A percentile compares a stretch with the other conserved stretches of the same genome.
Conservation (phyloP, 1,140 invertebrate genomes). For the Drosophila neocordata region DNA sequence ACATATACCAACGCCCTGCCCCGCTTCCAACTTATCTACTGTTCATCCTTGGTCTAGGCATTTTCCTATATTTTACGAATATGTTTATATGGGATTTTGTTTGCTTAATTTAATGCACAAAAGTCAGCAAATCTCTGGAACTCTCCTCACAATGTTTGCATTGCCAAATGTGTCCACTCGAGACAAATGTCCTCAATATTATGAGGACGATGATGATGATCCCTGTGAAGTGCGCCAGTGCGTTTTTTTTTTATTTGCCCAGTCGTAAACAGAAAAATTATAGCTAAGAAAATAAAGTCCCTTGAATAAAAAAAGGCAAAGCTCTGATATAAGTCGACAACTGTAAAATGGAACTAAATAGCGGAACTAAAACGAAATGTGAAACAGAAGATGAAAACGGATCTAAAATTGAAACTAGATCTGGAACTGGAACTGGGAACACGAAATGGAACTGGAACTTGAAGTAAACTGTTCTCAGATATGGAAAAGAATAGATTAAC, state of each 20-base stretch:
- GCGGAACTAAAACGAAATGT: background rate
- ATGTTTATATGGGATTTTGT: slow-evolving; percentile 50
- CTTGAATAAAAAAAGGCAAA: background rate
- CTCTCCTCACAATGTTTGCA: slow-evolving; percentile 60
- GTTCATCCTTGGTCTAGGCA: background rate
- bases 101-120: slow-evolving; percentile 49
- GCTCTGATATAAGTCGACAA: background rate
- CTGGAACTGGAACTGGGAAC: background rate
- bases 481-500: no score
- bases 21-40: background rate
- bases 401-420: background rate
- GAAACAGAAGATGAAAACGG: background rate
- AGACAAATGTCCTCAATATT: slow-evolving; percentile 46
- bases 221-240: background rate
- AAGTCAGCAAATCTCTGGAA: slow-evolving; percentile 66
- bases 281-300: background rate
- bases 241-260: slow-evolving; percentile 21
- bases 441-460: no score
- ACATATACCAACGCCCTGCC: no score
- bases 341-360: background rate
- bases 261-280: slow-evolving; percentile 8
- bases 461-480: no score
- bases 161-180: slow-evolving; percentile 64
- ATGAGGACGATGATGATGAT: background rate
- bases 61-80: slow-evolving; percentile 67